Percentiles rank a stretch among this genome's conserved stretches.
Conservation (phyloP, 1,140 invertebrate genomes). For the Antheraea mylitta region DNA sequence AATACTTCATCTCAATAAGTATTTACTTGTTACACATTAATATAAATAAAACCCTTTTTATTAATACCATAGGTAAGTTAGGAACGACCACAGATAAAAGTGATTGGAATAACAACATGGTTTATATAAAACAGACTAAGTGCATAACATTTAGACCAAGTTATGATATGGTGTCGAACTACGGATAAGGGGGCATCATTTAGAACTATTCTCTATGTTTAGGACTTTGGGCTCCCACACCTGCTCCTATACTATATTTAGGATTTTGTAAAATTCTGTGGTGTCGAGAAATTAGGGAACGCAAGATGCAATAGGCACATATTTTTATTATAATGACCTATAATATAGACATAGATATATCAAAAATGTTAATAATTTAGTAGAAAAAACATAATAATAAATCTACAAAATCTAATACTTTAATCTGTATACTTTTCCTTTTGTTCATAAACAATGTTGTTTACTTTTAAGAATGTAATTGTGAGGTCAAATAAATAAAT, state of each 20-base stretch:
- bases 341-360: conserved; percentile 11
- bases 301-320: conserved; percentile 28
- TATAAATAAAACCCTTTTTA: too few relatives aligned
- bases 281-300: conserved; percentile 46
- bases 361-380: too few relatives aligned
- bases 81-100: too few relatives aligned
- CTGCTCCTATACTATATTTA: conserved; percentile 42
- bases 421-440: too few relatives aligned
- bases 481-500: too few relatives aligned
- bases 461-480: too few relatives aligned
- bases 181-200: conserved; percentile 71
- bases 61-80: too few relatives aligned
- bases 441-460: too few relatives aligned
- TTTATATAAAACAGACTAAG: conserved; percentile 15
- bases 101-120: neutral
- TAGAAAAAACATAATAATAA: too few relatives aligned
- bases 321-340: conserved; percentile 36
- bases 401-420: too few relatives aligned
- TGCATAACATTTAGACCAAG: conserved; percentile 31
- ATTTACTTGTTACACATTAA: too few relatives aligned
- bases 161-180: conserved; percentile 45
- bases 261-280: conserved; percentile 60
- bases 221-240: conserved; percentile 43
- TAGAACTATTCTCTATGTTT: conserved; percentile 61
- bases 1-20: too few relatives aligned